Conservation (phyloP, 2,113 vertebrate species). For the Notothenia coriiceps region DNA sequence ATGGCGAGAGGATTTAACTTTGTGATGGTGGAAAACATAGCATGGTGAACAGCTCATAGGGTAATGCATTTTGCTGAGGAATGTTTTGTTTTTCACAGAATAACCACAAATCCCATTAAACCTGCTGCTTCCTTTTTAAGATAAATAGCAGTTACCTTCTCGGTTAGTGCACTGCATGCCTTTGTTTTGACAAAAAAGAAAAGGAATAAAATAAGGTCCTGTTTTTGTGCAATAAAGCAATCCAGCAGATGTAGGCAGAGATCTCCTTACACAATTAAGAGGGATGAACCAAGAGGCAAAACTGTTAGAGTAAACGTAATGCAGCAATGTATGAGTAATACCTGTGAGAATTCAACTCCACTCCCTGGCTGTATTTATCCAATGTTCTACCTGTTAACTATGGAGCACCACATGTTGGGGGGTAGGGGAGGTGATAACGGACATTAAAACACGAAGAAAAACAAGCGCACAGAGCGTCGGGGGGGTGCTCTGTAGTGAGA, state of each 20-base stretch:
- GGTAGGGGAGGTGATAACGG: background rate
- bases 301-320: background rate
- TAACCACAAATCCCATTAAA: background rate
- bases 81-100: background rate
- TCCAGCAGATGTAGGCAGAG: background rate
- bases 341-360: background rate
- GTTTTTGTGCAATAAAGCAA: background rate
- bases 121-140: background rate
- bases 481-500: constrained; percentile 3
- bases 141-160: background rate
- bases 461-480: constrained; percentile 1
- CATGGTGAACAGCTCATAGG: background rate
- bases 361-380: background rate
- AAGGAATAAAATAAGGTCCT: too few relatives aligned
- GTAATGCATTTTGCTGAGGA: background rate
- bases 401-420: background rate
- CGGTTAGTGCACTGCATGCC: too few relatives aligned
- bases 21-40: background rate
- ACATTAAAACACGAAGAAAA: constrained; percentile 20
- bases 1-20: background rate
- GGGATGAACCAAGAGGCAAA: too few relatives aligned
- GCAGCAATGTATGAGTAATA: background rate
- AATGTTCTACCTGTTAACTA: constrained; percentile 3
- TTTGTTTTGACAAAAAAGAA: too few relatives aligned
- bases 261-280: background rate